Conservation (phyloP, 1,140 invertebrate species). For the Trachymyrmex cornetzi region DNA sequence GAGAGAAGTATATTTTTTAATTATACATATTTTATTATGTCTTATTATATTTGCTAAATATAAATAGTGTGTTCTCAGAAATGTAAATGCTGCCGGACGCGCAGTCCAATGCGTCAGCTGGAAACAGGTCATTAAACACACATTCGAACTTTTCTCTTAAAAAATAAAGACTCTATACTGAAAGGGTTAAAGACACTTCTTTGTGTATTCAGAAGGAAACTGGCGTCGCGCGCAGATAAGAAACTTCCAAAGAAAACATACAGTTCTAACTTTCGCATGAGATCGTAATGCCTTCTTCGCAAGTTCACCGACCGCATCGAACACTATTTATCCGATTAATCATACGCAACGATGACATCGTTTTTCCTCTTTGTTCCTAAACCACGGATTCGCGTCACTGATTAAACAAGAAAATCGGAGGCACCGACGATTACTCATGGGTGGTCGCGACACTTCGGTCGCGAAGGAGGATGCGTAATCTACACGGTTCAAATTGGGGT, state of each 20-base stretch:
- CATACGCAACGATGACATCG: conserved; percentile 47
- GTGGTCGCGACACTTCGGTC: conserved; percentile 41
- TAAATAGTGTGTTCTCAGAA: neutral
- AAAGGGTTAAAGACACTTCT: conserved; percentile 52
- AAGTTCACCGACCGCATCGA: conserved; percentile 38
- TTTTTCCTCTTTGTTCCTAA: conserved; percentile 55
- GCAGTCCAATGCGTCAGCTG: neutral
- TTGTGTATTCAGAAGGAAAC: conserved; percentile 61
- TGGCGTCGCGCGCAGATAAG: conserved; percentile 50
- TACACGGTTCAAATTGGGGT: conserved; percentile 34
- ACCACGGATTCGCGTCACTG: conserved; percentile 55
- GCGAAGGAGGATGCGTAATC: conserved; percentile 25
- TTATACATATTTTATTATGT: neutral
- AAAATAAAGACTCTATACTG: conserved; percentile 30
- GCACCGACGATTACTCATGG: conserved; percentile 59
- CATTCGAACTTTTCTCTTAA: conserved; percentile 39
- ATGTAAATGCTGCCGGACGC: neutral
- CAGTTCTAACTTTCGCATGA: conserved; percentile 41
- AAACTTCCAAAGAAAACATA: conserved; percentile 48
- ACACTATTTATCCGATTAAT: conserved; percentile 63
- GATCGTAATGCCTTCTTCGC: conserved; percentile 30
- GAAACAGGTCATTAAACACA: neutral
- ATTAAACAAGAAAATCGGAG: conserved; percentile 63
- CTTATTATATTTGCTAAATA: neutral
- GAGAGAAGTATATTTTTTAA: neutral